Conservation (phyloP, 2,888 invertebrate genomes). For the Dromius quadrimaculatus region DNA sequence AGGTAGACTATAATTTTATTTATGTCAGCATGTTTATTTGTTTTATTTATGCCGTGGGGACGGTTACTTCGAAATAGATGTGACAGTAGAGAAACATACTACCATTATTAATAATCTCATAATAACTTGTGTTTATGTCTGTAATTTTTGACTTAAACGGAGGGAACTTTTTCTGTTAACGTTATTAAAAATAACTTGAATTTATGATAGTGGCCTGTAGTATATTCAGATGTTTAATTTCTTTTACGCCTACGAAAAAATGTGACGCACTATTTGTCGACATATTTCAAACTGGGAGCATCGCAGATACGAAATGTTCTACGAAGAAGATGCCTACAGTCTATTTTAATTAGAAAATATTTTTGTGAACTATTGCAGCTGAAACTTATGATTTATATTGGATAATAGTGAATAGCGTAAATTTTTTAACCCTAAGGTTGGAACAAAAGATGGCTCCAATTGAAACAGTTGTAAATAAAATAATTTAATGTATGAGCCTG, state of each 20-base stretch:
- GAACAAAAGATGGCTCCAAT: too few relatives aligned
- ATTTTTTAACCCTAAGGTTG: too few relatives aligned
- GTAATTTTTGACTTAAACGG: constrained; percentile 43
- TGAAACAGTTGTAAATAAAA: too few relatives aligned
- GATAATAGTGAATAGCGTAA: not conserved
- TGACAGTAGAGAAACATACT: constrained; percentile 37
- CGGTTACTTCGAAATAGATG: constrained; percentile 26
- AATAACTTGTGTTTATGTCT: constrained; percentile 51
- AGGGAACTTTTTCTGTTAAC: constrained; percentile 35
- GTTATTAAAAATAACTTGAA: constrained; percentile 33
- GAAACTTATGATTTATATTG: not conserved
- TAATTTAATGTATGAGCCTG: constrained; percentile 37
- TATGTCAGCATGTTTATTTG: constrained; percentile 27
- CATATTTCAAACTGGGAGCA: constrained; percentile 1
- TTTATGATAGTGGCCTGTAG: constrained; percentile 9
- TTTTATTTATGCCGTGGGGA: constrained; percentile 35
- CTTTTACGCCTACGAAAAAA: constrained; percentile 9
- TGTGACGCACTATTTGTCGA: constrained; percentile 9
- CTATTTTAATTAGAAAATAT: too few relatives aligned
- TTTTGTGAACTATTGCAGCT: not conserved
- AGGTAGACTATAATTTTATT: constrained; percentile 47
- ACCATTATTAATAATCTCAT: constrained; percentile 52
- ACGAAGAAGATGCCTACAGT: too few relatives aligned
- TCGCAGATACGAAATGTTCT: not conserved
- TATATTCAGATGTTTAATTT: constrained; percentile 21